Conservation (phyloP, 2,797 vertebrate species). For the Sebastes diaconus region DNA sequence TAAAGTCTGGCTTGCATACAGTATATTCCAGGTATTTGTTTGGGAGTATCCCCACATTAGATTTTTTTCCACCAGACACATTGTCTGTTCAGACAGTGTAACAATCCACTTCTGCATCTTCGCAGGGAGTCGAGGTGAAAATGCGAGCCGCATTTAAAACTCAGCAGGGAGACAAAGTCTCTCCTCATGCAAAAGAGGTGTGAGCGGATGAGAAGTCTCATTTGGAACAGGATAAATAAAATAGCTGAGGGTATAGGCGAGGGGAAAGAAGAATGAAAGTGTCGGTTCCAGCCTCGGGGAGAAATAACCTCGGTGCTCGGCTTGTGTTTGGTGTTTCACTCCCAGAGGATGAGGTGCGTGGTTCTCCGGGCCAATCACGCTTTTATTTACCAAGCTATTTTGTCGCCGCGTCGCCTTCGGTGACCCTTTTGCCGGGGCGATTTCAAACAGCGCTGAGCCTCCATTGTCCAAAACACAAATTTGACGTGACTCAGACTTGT, state of each 20-base stretch:
- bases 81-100: conserved; percentile 26
- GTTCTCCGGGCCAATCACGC: conserved; percentile 42
- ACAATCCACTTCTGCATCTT: conserved; percentile 34
- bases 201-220: conserved; percentile 52
- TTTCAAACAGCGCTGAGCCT: conserved; percentile 18
- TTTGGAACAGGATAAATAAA: conserved; percentile 51
- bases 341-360: conserved; percentile 48
- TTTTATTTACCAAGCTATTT: conserved; percentile 57
- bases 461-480: conserved; percentile 34
- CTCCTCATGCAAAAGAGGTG: conserved; percentile 44
- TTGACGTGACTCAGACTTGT: conserved; percentile 30
- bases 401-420: conserved; percentile 29
- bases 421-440: conserved; percentile 24
- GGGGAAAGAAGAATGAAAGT: conserved; percentile 37
- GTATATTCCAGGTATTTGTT: neutral
- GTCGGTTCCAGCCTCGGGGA: conserved; percentile 37
- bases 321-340: conserved; percentile 53
- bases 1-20: neutral
- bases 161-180: conserved; percentile 47
- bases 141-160: conserved; percentile 49
- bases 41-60: neutral
- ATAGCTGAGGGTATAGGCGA: conserved; percentile 23
- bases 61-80: conserved; percentile 21
- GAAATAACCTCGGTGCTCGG: conserved; percentile 43
- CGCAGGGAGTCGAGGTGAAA: conserved; percentile 59